Evolutionary conservation across 1,140 invertebrate species (phyloP).

Genomic region (Pantala flavescens): DNA sequence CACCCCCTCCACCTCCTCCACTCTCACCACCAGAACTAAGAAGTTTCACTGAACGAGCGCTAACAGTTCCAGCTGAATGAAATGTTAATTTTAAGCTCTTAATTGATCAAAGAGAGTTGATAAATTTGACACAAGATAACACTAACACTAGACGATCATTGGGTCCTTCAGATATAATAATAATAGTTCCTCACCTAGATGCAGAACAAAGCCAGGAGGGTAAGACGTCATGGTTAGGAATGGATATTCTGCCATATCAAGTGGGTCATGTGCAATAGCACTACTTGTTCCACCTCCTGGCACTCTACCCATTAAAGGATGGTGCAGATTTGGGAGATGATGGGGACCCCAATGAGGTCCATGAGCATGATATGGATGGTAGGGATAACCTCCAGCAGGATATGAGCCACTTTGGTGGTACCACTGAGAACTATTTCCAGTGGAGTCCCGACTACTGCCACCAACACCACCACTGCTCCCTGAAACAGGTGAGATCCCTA

Average conservation of each 20-base stretch:
- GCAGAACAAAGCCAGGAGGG: slow-evolving; percentile 75
- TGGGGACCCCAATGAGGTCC: background rate
- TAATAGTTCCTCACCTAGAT: slow-evolving; percentile 55
- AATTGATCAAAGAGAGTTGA: background rate
- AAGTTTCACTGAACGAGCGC: slow-evolving; percentile 76
- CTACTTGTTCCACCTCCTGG: background rate
- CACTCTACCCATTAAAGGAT: background rate
- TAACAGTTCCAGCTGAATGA: slow-evolving; percentile 66
- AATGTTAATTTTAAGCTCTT: slow-evolving; percentile 14
- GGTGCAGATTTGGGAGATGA: background rate
- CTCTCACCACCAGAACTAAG: slow-evolving; percentile 30
- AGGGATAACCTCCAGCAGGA: background rate
- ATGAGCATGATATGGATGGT: background rate
- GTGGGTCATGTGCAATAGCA: background rate
- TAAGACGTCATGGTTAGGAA: slow-evolving; percentile 89
- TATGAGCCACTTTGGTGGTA: background rate
- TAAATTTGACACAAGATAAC: too few relatives aligned
- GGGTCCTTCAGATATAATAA: background rate
- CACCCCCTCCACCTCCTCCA: slow-evolving; percentile 36
- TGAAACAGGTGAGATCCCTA: background rate
- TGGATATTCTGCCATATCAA: slow-evolving; percentile 83
- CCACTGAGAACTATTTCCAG: background rate
- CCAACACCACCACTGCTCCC: background rate
- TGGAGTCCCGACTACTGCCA: background rate
- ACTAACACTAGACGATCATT: too few relatives aligned